Conservation (phyloP, 2,888 invertebrate species). For the Helobdella robusta region DNA sequence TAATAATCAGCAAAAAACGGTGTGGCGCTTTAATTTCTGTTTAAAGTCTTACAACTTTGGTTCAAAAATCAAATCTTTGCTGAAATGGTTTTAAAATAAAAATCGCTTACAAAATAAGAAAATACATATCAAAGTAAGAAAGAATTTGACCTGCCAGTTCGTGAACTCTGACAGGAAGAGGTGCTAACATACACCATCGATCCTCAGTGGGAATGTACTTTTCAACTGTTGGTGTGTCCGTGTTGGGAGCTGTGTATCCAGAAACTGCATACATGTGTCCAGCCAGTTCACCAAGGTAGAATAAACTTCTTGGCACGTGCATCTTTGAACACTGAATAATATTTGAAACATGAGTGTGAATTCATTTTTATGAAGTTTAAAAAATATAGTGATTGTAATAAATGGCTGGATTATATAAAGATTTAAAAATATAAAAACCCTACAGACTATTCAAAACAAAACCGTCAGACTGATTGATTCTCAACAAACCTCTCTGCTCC, state of each 20-base stretch:
- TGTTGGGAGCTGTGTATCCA: conserved; percentile 37
- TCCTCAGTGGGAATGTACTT: conserved; percentile 38
- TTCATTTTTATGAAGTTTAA: too few relatives aligned
- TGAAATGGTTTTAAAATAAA: too few relatives aligned
- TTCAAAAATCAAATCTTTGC: not conserved
- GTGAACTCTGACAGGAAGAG: conserved; percentile 37
- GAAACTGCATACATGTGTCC: conserved; percentile 43
- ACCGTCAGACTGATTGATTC: too few relatives aligned
- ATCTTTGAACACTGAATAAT: conserved; percentile 38
- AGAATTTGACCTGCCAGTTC: conserved; percentile 41
- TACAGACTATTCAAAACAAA: too few relatives aligned
- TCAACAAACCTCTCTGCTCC: too few relatives aligned
- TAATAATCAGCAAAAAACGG: too few relatives aligned
- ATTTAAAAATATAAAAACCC: too few relatives aligned
- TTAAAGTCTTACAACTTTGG: not conserved
- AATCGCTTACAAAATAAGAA: too few relatives aligned
- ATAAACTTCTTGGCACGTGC: conserved; percentile 40
- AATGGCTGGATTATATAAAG: too few relatives aligned
- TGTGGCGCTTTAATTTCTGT: not conserved
- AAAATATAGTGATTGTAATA: too few relatives aligned
- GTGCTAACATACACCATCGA: conserved; percentile 37
- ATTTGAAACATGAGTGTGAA: too few relatives aligned
- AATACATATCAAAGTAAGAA: too few relatives aligned
- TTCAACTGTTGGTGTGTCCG: conserved; percentile 39
- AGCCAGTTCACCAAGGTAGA: conserved; percentile 39